Conservation (phyloP, 64 coral and sea anemone genomes). For the Catalaphyllia jardinei region DNA sequence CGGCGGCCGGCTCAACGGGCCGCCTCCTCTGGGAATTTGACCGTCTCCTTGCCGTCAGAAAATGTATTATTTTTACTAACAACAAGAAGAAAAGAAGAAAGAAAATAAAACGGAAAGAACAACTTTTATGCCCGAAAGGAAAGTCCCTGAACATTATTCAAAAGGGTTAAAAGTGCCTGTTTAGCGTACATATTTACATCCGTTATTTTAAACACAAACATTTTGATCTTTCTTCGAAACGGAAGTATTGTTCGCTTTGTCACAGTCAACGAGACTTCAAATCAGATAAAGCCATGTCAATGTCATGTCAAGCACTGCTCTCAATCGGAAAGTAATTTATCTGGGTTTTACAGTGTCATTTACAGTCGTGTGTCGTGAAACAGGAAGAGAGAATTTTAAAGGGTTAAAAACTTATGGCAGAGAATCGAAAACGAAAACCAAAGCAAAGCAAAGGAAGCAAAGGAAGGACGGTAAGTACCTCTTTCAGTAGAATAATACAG, state of each 20-base stretch:
- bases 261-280: background rate
- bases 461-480: conserved; percentile 24
- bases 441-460: no score
- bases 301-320: conserved; percentile 36
- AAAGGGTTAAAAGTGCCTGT: conserved; percentile 36
- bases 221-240: conserved; percentile 41
- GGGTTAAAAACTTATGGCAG: conserved; percentile 54
- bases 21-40: conserved; percentile 31
- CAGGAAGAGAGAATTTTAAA: conserved; percentile 13
- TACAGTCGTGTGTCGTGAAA: conserved; percentile 10
- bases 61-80: conserved; percentile 6
- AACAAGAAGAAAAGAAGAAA: background rate
- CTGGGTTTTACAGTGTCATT: conserved; percentile 31
- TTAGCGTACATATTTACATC: conserved; percentile 38
- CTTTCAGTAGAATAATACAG: conserved; percentile 31
- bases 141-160: background rate
- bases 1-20: conserved; percentile 16
- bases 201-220: conserved; percentile 44
- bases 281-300: conserved; percentile 42
- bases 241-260: conserved; percentile 37
- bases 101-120: background rate
- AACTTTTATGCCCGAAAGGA: background rate
- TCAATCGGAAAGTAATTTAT: conserved; percentile 39
- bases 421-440: conserved; percentile 54
- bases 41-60: background rate